Evolutionary conservation across 2,888 invertebrate species (phyloP).

Genomic region (Ctena decussata): DNA sequence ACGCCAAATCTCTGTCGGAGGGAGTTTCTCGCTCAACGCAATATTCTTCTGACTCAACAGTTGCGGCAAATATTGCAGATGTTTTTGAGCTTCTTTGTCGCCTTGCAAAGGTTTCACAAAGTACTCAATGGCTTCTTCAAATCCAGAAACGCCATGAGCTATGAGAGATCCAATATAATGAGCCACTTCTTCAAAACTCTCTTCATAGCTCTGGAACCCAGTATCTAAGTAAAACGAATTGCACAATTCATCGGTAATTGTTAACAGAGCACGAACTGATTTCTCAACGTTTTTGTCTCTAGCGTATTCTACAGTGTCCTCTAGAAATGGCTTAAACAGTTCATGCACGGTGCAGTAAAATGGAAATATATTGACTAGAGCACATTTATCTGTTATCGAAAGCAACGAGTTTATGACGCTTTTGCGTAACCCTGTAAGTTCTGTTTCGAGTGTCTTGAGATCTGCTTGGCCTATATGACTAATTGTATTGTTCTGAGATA

Average conservation of each 20-base stretch:
- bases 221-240: slow-evolving; percentile 73
- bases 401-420: slow-evolving; percentile 60
- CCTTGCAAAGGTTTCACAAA: slow-evolving; percentile 70
- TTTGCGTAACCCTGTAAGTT: slow-evolving; percentile 63
- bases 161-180: slow-evolving; percentile 55
- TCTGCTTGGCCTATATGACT: slow-evolving; percentile 62
- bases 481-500: slow-evolving; percentile 71
- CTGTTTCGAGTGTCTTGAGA: slow-evolving; percentile 54
- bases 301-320: slow-evolving; percentile 59
- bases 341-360: slow-evolving; percentile 66
- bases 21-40: slow-evolving; percentile 68
- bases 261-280: slow-evolving; percentile 56
- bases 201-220: slow-evolving; percentile 67
- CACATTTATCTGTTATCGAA: slow-evolving; percentile 58
- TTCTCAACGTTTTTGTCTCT: slow-evolving; percentile 53
- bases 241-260: slow-evolving; percentile 62
- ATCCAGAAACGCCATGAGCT: slow-evolving; percentile 64
- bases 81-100: slow-evolving; percentile 65
- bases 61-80: slow-evolving; percentile 66
- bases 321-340: slow-evolving; percentile 63
- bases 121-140: slow-evolving; percentile 72
- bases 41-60: slow-evolving; percentile 71
- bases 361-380: slow-evolving; percentile 71
- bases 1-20: slow-evolving; percentile 71
- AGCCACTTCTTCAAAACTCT: slow-evolving; percentile 65